Base-by-base conservation (phyloP, 2,797 vertebrate species). In the Neosilurus mollespiculum region DNA sequence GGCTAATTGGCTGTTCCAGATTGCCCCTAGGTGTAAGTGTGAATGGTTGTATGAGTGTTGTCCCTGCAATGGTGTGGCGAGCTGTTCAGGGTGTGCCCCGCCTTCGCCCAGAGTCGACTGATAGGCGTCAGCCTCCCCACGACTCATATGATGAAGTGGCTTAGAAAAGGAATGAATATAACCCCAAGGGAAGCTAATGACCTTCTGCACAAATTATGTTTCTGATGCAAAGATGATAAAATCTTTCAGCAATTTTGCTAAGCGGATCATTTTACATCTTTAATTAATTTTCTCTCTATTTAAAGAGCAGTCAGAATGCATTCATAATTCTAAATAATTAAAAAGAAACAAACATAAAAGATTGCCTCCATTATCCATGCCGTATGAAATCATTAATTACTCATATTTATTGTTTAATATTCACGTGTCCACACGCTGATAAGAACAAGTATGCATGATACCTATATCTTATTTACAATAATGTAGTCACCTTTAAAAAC, bases 341-440 rank as follows among this genome's bases (percentile, higher is more conserved):
- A 77, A 77, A 59, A 22, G 24, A 34, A 75, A 20, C 14, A 10
- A 11, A 20, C 49, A 5, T 26, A 16, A 73, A 73, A 20, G 30
- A n/a, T 16, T 9, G 24, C 51, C 43, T 53, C 43, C 59, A 72
- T 85, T 73, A 78, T 87, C 83, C 66, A 86, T 92, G 92, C 91
- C 89, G 87, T 51, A 80, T 26, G 75, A 85, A 85, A 85, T 80
- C 30, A 67, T 88, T 65, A 81, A 70, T 34, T 43, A 70, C 59
- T 79, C 59, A 75, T 81, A 54, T 87, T 87, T 94, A 92, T 93
- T 92, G 90, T 86, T 92, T 91, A 93, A 93, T 91, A 93, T 89
- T 87, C 91, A 93, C 92, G 90, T 92, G 92, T 93, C 92, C 92
- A 92, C 90, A 92, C 91, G 92, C 91, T 92, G 92, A 92, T 93